Evolutionary conservation across 2,113 vertebrate genomes (phyloP).

Genomic region (Lepus timidus): DNA sequence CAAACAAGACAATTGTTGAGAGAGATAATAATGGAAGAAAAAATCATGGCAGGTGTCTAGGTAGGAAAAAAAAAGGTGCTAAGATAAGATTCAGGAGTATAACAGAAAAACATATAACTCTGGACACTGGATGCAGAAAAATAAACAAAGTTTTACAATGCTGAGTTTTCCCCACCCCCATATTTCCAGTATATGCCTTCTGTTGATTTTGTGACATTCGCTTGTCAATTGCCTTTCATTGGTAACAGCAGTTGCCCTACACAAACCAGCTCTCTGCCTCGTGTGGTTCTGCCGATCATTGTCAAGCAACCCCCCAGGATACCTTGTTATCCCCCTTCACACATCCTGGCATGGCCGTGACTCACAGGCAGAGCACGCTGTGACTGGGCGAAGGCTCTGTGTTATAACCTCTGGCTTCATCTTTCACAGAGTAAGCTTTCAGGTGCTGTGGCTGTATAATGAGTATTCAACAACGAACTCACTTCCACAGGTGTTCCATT

Average conservation of each 20-base stretch:
- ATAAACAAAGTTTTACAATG: background rate
- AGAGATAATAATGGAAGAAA: background rate
- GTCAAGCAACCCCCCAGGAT: background rate
- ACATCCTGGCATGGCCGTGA: background rate
- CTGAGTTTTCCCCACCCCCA: background rate
- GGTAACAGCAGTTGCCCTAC: background rate
- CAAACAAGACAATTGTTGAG: background rate
- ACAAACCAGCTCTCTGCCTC: background rate
- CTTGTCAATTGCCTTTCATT: background rate
- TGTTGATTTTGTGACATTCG: background rate
- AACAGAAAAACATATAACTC: background rate
- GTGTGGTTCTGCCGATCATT: background rate
- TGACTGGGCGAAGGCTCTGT: background rate
- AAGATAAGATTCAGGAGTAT: background rate
- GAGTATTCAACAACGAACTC: background rate
- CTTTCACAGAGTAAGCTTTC: background rate
- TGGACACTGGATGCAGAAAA: background rate
- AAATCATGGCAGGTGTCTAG: background rate
- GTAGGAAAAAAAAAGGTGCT: background rate
- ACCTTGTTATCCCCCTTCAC: background rate
- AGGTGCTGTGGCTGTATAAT: background rate
- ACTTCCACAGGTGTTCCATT: slow-evolving; percentile 26
- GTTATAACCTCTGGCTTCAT: background rate
- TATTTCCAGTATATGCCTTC: background rate
- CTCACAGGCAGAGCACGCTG: background rate